Conservation (phyloP, 2,888 invertebrate genomes). For the Trissoscelio sp. region DNA sequence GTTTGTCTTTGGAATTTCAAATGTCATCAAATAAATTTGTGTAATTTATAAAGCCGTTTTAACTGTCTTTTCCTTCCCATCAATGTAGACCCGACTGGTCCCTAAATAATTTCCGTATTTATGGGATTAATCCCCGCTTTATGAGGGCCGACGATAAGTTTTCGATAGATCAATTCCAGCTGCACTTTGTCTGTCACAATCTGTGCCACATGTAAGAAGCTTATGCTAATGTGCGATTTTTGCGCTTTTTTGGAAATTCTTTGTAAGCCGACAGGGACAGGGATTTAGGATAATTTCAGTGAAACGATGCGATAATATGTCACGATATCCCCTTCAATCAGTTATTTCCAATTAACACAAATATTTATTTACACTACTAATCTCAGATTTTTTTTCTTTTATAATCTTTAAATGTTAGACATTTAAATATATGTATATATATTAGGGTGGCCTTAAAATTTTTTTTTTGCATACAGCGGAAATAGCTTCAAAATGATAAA, state of each 20-base stretch:
- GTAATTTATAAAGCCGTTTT: slow-evolving; percentile 23
- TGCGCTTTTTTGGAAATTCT: slow-evolving; percentile 81
- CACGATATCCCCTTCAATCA: slow-evolving; percentile 25
- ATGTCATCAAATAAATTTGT: slow-evolving; percentile 69
- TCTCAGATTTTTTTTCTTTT: too few relatives aligned
- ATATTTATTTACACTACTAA: neutral
- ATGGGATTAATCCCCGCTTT: slow-evolving; percentile 80
- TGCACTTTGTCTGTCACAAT: slow-evolving; percentile 73
- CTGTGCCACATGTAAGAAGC: slow-evolving; percentile 78
- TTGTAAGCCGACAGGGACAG: slow-evolving; percentile 77
- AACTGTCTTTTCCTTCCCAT: slow-evolving; percentile 53
- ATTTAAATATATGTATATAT: too few relatives aligned
- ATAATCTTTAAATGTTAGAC: neutral
- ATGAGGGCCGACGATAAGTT: slow-evolving; percentile 77
- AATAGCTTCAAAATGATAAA: too few relatives aligned
- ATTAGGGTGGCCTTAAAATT: too few relatives aligned
- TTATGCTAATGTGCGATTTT: slow-evolving; percentile 81
- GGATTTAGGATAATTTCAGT: slow-evolving; percentile 77
- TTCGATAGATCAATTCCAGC: slow-evolving; percentile 80
- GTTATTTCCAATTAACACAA: neutral
- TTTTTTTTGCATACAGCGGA: too few relatives aligned
- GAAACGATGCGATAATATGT: slow-evolving; percentile 75
- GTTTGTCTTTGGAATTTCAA: too few relatives aligned
- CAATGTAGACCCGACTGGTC: slow-evolving; percentile 55
- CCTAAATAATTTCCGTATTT: slow-evolving; percentile 81